Conservation (phyloP, 2,888 invertebrate genomes). For the Buathra laborator region DNA sequence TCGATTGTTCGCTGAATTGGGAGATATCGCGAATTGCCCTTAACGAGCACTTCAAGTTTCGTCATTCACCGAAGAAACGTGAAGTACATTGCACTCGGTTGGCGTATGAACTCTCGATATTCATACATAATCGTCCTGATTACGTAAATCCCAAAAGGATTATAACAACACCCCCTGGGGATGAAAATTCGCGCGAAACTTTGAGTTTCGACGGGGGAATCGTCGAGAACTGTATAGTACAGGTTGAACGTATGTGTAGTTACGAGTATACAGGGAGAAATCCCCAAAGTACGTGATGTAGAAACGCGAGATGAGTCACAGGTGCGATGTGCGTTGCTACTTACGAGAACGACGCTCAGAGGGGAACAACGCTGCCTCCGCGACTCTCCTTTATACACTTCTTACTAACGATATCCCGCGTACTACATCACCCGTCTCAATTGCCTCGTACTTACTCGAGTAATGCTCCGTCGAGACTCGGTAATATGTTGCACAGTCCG, state of each 20-base stretch:
- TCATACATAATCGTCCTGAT: conserved; percentile 52
- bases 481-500: background rate
- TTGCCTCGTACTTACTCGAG: conserved; percentile 14
- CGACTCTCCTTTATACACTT: conserved; percentile 4
- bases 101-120: conserved; percentile 1
- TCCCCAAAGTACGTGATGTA: conserved; percentile 4
- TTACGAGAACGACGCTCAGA: background rate
- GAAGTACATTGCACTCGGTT: background rate
- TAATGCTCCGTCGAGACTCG: conserved; percentile 24
- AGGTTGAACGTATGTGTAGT: background rate
- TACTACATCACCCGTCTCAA: conserved; percentile 15
- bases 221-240: background rate
- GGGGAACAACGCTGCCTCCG: background rate
- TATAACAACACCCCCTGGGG: conserved; percentile 17
- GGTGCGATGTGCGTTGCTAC: conserved; percentile 12
- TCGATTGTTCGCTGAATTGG: no score
- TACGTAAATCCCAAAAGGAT: conserved; percentile 55
- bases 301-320: conserved; percentile 33
- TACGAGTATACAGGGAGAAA: background rate
- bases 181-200: conserved; percentile 22
- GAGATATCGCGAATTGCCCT: background rate
- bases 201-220: background rate
- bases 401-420: conserved; percentile 11
- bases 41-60: background rate
- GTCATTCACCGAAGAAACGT: background rate